Percentiles rank a stretch among this genome's conserved stretches.
Evolutionary conservation across 2,888 invertebrate genomes (phyloP).

Genomic region (Erebia aethiops): DNA sequence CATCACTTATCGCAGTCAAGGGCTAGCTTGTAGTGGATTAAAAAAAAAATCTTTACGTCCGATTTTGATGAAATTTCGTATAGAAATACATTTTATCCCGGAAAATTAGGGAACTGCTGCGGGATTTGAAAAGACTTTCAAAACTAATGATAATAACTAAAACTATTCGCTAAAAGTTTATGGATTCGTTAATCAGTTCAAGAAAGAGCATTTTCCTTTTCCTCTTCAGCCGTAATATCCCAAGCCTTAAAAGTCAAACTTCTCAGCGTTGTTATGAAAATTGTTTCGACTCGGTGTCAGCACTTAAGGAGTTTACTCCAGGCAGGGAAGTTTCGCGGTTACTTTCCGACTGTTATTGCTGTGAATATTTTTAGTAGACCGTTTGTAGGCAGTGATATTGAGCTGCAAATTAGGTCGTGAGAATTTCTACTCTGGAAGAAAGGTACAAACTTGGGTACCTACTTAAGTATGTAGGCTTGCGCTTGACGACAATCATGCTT

Average conservation of each 20-base stretch:
- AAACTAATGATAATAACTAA: no score
- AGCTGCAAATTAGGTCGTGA: constrained; percentile 9
- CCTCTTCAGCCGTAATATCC: constrained; percentile 11
- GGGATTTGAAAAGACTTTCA: no score
- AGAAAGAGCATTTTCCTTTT: constrained; percentile 7
- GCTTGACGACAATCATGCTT: no score
- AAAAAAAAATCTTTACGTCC: no score
- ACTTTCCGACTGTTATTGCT: constrained; percentile 23
- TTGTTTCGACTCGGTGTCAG: constrained; percentile 29
- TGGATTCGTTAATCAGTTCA: neutral
- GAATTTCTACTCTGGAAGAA: neutral
- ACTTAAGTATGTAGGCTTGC: no score
- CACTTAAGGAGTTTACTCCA: constrained; percentile 23
- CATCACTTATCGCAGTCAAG: no score
- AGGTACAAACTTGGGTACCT: no score
- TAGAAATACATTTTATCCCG: no score
- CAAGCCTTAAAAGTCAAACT: constrained; percentile 16
- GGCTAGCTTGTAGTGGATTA: no score
- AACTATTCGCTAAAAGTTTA: neutral
- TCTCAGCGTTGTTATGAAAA: constrained; percentile 31
- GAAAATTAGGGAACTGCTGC: no score
- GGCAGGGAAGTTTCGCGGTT: constrained; percentile 26
- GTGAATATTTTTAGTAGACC: constrained; percentile 22
- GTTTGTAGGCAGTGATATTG: constrained; percentile 17
- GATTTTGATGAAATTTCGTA: no score